Percentiles rank a stretch among this genome's conserved stretches.
phyloP scores from a whole-genome alignment of 1,140 invertebrate species.

The Drosophila azteca region DNA sequence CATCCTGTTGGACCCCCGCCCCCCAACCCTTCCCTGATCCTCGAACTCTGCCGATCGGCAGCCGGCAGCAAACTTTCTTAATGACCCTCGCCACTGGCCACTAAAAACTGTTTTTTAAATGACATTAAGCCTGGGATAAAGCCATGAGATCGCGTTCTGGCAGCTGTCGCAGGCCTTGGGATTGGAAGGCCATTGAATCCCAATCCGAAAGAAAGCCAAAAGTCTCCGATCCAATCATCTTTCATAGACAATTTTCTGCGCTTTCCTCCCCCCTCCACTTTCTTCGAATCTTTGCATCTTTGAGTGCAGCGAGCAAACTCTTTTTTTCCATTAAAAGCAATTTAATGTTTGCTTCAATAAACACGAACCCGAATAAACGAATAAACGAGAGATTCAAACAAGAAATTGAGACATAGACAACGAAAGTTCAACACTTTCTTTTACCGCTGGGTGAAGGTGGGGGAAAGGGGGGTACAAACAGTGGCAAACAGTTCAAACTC shows the following conservation, averaged over 20 bases:
- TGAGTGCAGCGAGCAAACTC: background rate
- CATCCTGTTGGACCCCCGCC: constrained; percentile 46
- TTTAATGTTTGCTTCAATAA: constrained; percentile 72
- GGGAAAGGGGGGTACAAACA: constrained; percentile 14
- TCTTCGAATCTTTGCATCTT: constrained; percentile 55
- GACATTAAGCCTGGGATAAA: constrained; percentile 39
- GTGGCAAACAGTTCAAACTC: constrained; percentile 63
- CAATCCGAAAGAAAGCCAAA: background rate
- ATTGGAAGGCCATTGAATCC: no score
- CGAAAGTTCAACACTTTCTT: constrained; percentile 77
- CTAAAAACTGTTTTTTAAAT: constrained; percentile 52
- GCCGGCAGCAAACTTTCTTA: constrained; percentile 60
- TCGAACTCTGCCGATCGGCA: constrained; percentile 15
- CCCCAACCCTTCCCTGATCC: background rate
- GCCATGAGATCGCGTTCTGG: constrained; percentile 24
- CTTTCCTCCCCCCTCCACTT: constrained; percentile 33
- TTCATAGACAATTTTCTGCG: constrained; percentile 59
- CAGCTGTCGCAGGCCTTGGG: constrained; percentile 17
- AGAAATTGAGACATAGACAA: constrained; percentile 71
- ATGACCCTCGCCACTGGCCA: constrained; percentile 46
- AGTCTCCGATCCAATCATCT: constrained; percentile 15
- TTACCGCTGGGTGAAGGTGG: constrained; percentile 20
- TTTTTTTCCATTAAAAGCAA: constrained; percentile 68
- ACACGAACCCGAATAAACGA: constrained; percentile 29
- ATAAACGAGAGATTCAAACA: constrained; percentile 30